These are phyloP conservation scores for Phylloscopus collybita DNA, from an alignment of 2,797 vertebrate genomes.

Conservation along the genomic window DNA sequence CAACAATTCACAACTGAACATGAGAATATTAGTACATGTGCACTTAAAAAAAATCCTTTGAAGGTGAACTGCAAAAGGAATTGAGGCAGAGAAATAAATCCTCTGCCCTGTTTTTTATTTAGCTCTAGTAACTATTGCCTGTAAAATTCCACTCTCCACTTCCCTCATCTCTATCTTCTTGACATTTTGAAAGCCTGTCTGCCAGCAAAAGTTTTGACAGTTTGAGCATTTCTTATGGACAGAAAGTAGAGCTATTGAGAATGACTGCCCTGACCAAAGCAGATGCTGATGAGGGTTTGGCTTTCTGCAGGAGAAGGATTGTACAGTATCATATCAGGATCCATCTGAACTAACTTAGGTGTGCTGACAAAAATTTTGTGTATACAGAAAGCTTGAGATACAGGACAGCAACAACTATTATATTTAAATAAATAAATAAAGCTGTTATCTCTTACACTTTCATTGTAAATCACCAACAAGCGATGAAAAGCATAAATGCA, in stretches of 20 bases:
- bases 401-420: background rate
- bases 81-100: background rate
- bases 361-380: background rate
- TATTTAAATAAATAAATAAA: background rate
- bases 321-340: background rate
- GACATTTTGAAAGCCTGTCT: background rate
- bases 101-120: background rate
- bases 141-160: background rate
- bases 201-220: background rate
- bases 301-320: background rate
- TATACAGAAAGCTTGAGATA: background rate
- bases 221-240: background rate
- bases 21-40: background rate
- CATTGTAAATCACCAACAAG: background rate
- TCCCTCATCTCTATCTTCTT: background rate
- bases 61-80: slow-evolving; percentile 1
- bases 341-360: background rate
- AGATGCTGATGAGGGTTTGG: background rate
- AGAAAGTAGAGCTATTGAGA: background rate
- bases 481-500: background rate
- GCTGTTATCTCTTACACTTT: background rate
- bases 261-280: background rate
- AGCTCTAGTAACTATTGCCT: background rate
- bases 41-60: background rate
- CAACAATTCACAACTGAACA: slow-evolving; percentile 3